A percentile compares a stretch with the other conserved stretches of the same genome.
phyloP scores from a whole-genome alignment of 2,888 invertebrate genomes.

The Ophion costatus region DNA sequence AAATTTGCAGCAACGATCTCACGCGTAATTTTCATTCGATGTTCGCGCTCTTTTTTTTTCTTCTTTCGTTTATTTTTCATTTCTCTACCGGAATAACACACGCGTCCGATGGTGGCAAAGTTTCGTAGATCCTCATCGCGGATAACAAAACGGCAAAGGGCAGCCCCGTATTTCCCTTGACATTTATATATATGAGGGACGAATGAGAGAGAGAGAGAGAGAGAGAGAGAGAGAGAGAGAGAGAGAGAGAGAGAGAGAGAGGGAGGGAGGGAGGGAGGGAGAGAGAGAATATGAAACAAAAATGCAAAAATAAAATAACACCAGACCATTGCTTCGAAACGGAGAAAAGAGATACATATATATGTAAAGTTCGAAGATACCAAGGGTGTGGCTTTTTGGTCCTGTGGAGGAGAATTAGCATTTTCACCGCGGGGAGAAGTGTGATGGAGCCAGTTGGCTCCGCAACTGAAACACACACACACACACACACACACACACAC shows the following conservation, averaged over 20 bases:
- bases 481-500: not conserved
- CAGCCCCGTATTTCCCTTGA: constrained; percentile 54
- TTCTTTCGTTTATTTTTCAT: too few species aligned
- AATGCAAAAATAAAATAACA: constrained; percentile 27
- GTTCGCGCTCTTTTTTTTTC: too few species aligned
- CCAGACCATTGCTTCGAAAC: constrained; percentile 27
- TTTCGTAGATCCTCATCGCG: not conserved
- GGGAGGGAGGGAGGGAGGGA: not conserved
- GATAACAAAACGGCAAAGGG: constrained; percentile 63
- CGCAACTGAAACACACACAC: constrained; percentile 4
- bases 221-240: too few species aligned
- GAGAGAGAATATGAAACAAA: not conserved
- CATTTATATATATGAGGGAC: constrained; percentile 57
- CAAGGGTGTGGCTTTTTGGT: constrained; percentile 67
- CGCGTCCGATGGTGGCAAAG: too few species aligned
- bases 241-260: not conserved
- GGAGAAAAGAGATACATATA: constrained; percentile 18
- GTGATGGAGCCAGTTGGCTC: constrained; percentile 71
- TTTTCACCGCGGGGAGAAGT: constrained; percentile 73
- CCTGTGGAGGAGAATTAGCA: constrained; percentile 73
- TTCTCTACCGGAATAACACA: too few species aligned
- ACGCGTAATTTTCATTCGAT: too few species aligned
- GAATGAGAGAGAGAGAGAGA: not conserved
- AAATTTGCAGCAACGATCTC: too few species aligned
- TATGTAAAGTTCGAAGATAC: constrained; percentile 44